Evolutionary conservation across 23 tunicate genomes (phyloP).

Genomic region (Botrylloides violaceus): DNA sequence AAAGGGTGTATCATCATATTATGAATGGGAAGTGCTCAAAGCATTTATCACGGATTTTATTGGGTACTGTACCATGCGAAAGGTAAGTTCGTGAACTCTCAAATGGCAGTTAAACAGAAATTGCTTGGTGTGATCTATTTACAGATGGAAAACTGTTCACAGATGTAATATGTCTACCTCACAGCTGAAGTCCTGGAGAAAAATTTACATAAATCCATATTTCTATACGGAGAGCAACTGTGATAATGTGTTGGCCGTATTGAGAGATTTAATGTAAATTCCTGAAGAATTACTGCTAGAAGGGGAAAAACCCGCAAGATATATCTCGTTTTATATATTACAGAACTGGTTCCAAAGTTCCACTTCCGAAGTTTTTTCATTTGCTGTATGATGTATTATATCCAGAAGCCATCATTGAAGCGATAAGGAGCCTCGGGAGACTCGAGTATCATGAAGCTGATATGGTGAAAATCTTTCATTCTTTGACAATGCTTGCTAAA

Average conservation of each 20-base stretch:
- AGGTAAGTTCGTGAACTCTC: neutral
- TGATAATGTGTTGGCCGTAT: neutral
- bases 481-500: too few species aligned
- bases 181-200: neutral
- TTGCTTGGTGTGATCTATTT: neutral
- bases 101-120: too few species aligned
- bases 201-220: neutral
- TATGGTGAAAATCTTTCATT: neutral
- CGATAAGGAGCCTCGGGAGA: neutral
- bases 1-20: neutral
- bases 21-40: neutral
- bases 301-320: too few species aligned
- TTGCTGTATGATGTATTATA: slow-evolving; percentile 1
- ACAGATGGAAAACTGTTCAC: neutral
- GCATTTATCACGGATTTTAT: neutral
- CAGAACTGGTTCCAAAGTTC: neutral
- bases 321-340: neutral
- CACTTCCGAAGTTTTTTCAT: neutral
- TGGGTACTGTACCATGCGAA: neutral
- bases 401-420: slow-evolving; percentile 6
- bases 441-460: neutral
- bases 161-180: neutral
- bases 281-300: too few species aligned
- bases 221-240: neutral
- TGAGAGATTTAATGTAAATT: neutral